phyloP scores from a whole-genome alignment of 2,797 vertebrate species.

The Steatocranus sp. region DNA sequence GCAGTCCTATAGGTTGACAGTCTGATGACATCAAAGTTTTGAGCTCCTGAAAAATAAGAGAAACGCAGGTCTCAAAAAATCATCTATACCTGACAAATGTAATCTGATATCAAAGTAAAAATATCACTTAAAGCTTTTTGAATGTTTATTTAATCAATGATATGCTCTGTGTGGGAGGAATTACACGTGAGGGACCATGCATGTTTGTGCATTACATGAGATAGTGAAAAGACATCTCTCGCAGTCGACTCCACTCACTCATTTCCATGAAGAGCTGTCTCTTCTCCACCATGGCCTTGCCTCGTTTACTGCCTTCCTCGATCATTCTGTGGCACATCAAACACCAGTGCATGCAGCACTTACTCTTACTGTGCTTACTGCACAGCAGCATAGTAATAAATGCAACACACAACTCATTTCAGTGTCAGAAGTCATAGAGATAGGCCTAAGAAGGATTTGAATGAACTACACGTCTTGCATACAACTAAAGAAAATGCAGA shows the following conservation, averaged over 20 bases:
- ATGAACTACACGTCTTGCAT: background rate
- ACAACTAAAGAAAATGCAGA: background rate
- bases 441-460: background rate
- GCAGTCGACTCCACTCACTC: slow-evolving; percentile 83
- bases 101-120: background rate
- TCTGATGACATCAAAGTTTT: slow-evolving; percentile 96
- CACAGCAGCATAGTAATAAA: background rate
- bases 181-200: background rate
- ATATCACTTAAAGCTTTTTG: background rate
- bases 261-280: slow-evolving; percentile 99
- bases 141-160: background rate
- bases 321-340: slow-evolving; percentile 86
- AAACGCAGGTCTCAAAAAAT: background rate
- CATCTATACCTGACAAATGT: background rate
- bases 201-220: slow-evolving; percentile 19
- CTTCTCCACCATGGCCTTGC: slow-evolving; percentile 96
- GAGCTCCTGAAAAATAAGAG: slow-evolving; percentile 78
- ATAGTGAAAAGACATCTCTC: slow-evolving; percentile 33
- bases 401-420: background rate
- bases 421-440: background rate
- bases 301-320: slow-evolving; percentile 94
- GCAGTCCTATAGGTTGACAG: slow-evolving; percentile 96
- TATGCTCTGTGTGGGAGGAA: slow-evolving; percentile 7
- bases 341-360: slow-evolving; percentile 11
- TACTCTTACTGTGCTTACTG: background rate